Evolutionary conservation across 2,113 vertebrate genomes (phyloP).

Genomic region (Mirounga angustirostris): DNA sequence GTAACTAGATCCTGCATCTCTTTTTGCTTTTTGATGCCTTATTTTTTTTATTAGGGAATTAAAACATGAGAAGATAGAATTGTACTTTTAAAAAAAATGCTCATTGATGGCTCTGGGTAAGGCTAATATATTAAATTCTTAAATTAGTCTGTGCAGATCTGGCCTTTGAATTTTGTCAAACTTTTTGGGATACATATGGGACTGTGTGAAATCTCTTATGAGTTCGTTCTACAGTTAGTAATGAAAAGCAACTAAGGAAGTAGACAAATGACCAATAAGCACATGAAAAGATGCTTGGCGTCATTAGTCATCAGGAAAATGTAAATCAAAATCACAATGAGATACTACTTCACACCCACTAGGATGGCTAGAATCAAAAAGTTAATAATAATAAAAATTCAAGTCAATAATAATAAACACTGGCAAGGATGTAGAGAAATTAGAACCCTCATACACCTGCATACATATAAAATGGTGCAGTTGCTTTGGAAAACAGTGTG

Average conservation of each 20-base stretch:
- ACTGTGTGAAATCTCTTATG: background rate
- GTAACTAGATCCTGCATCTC: background rate
- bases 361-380: constrained; percentile 40
- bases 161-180: constrained; percentile 19
- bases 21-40: constrained; percentile 14
- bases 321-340: background rate
- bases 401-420: constrained; percentile 52
- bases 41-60: background rate
- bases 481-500: constrained; percentile 48
- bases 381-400: constrained; percentile 41
- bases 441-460: background rate
- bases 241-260: constrained; percentile 32
- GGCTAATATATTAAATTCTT: background rate
- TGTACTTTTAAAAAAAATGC: background rate
- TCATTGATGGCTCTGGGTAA: background rate
- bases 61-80: background rate
- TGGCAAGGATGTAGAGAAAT: constrained; percentile 27
- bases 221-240: constrained; percentile 38
- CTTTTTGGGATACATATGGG: background rate
- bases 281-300: constrained; percentile 4
- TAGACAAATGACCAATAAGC: background rate
- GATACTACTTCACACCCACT: background rate
- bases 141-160: constrained; percentile 19
- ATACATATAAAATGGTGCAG: background rate
- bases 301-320: background rate